Conservation (phyloP, 92 coral and sea anemone genomes). For the Diadumene lineata region DNA sequence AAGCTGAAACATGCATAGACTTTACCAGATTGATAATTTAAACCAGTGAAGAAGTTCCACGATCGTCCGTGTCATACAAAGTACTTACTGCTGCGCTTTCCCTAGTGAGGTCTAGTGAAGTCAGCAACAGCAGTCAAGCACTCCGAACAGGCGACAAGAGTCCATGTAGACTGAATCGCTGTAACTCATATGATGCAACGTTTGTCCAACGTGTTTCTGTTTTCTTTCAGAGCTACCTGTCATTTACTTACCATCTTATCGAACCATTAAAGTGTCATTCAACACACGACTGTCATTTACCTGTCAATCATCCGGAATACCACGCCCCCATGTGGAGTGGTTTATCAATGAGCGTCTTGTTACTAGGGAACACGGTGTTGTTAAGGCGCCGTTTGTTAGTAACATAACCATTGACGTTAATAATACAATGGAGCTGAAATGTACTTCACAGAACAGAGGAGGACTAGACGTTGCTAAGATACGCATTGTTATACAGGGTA, state of each 20-base stretch:
- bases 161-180: too few relatives aligned
- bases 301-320: slow-evolving; percentile 57
- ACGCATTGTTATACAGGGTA: slow-evolving; percentile 45
- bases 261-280: neutral
- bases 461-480: slow-evolving; percentile 32
- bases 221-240: slow-evolving; percentile 28
- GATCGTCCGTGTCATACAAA: too few relatives aligned
- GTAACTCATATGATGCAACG: too few relatives aligned
- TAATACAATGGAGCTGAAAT: slow-evolving; percentile 46
- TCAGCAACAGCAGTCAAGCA: too few relatives aligned
- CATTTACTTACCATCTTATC: slow-evolving; percentile 2
- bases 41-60: too few relatives aligned
- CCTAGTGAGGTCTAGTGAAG: too few relatives aligned
- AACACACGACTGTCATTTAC: slow-evolving; percentile 10
- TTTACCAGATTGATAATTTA: too few relatives aligned
- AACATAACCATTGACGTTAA: slow-evolving; percentile 43
- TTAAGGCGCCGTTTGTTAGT: slow-evolving; percentile 31
- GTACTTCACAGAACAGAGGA: slow-evolving; percentile 46
- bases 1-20: too few relatives aligned
- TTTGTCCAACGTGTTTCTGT: too few relatives aligned
- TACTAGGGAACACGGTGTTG: neutral
- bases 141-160: too few relatives aligned
- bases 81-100: too few relatives aligned
- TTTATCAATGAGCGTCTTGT: slow-evolving; percentile 32
- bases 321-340: slow-evolving; percentile 50